phyloP scores from a whole-genome alignment of 2,888 invertebrate species.

The Hypomecis punctinalis region DNA sequence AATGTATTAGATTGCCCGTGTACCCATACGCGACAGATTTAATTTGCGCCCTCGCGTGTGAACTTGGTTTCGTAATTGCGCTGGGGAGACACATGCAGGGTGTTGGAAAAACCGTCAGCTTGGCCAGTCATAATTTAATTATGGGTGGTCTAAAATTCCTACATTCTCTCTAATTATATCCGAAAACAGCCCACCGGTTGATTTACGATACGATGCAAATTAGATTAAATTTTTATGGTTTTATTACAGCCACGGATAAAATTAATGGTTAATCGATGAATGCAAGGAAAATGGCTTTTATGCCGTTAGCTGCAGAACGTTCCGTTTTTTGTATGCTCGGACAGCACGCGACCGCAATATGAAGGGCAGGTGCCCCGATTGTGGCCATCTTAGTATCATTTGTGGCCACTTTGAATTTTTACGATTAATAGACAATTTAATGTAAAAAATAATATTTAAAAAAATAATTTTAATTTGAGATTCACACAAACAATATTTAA shows the following conservation, averaged over 20 bases:
- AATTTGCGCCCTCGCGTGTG: conserved; percentile 62
- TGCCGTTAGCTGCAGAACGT: conserved; percentile 32
- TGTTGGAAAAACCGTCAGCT: conserved; percentile 49
- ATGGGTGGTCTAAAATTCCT: conserved; percentile 53
- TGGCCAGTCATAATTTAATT: conserved; percentile 60
- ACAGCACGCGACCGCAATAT: conserved; percentile 19
- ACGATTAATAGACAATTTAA: too few relatives aligned
- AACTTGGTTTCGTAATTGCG: conserved; percentile 54
- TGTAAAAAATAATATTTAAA: too few relatives aligned
- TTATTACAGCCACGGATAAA: conserved; percentile 44
- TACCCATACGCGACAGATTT: conserved; percentile 41
- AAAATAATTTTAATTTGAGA: too few relatives aligned
- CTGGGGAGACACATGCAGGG: conserved; percentile 43
- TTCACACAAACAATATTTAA: too few relatives aligned
- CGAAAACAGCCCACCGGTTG: conserved; percentile 50
- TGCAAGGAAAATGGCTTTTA: conserved; percentile 46
- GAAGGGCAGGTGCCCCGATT: too few relatives aligned
- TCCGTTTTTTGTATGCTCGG: conserved; percentile 22
- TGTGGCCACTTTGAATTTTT: too few relatives aligned
- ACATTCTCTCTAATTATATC: conserved; percentile 39
- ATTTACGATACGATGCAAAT: conserved; percentile 49
- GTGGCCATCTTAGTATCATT: too few relatives aligned
- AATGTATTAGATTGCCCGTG: conserved; percentile 10
- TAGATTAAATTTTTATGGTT: conserved; percentile 50
- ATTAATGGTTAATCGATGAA: conserved; percentile 51